Evolutionary conservation across 2,113 vertebrate species (phyloP).

Genomic region (Syngnathoides biaculeatus): DNA sequence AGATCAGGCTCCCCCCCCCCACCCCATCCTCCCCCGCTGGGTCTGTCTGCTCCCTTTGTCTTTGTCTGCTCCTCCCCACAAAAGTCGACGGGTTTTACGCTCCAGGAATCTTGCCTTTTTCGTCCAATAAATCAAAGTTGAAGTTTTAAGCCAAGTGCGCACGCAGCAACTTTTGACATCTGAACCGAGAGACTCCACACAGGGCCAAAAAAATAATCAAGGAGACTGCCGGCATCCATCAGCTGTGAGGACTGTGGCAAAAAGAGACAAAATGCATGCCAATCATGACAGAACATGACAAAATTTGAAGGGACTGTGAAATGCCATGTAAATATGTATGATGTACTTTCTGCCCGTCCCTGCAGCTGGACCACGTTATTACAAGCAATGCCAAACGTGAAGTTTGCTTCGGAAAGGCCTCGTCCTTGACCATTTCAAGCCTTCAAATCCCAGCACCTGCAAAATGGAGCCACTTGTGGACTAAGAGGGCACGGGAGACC

Average conservation of each 20-base stretch:
- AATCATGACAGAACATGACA: no score
- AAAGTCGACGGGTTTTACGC: slow-evolving; percentile 6
- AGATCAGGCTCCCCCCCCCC: slow-evolving; percentile 52
- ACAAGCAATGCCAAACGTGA: no score
- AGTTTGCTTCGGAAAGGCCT: not conserved
- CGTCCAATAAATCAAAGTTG: not conserved
- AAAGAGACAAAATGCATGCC: no score
- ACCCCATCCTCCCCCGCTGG: no score
- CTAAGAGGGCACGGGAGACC: slow-evolving; percentile 41
- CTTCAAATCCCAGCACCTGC: slow-evolving; percentile 4
- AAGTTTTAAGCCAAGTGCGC: not conserved
- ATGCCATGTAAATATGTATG: no score
- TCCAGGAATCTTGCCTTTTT: slow-evolving; percentile 14
- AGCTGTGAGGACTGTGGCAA: no score
- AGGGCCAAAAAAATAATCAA: not conserved
- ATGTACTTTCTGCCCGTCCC: no score
- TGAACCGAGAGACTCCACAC: not conserved
- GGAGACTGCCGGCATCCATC: no score
- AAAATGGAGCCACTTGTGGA: slow-evolving; percentile 26
- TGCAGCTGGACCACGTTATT: no score
- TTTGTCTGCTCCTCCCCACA: slow-evolving; percentile 15
- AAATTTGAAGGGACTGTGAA: no score
- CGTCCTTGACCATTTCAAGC: slow-evolving; percentile 12
- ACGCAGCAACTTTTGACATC: not conserved
- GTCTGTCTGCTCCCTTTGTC: slow-evolving; percentile 42